These are phyloP conservation scores for Garra rufa DNA, from an alignment of 2,113 vertebrate genomes.

Conservation along the genomic window DNA sequence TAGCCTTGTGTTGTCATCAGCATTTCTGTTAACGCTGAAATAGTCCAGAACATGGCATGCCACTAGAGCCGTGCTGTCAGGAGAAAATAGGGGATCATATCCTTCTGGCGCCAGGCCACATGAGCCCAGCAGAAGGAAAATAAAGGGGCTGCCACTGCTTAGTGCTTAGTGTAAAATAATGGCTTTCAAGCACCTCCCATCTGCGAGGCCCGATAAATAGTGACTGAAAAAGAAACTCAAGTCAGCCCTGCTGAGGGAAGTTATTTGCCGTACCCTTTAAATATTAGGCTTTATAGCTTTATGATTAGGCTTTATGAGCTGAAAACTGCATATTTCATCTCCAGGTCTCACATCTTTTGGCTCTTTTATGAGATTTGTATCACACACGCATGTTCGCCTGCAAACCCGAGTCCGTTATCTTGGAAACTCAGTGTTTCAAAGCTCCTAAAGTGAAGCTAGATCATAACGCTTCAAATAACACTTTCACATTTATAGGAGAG, in stretches of 20 bases:
- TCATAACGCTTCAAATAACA: constrained; percentile 2
- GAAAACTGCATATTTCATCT: constrained; percentile 16
- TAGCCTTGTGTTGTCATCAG: background rate
- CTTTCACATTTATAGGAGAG: background rate
- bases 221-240: constrained; percentile 29
- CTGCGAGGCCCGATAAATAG: constrained; percentile 43
- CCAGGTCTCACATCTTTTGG: constrained; percentile 16
- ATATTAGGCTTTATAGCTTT: constrained; percentile 27
- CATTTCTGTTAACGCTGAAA: background rate
- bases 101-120: constrained; percentile 20
- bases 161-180: constrained; percentile 20
- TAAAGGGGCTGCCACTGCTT: constrained; percentile 23
- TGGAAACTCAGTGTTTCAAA: background rate
- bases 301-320: constrained; percentile 29
- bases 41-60: background rate
- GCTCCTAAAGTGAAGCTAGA: constrained; percentile 9
- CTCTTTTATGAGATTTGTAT: constrained; percentile 29
- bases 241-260: background rate
- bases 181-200: constrained; percentile 12
- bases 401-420: background rate
- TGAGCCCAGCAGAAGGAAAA: constrained; percentile 24
- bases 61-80: constrained; percentile 14
- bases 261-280: constrained; percentile 37
- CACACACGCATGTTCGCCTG: background rate
- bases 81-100: constrained; percentile 33